Evolutionary conservation across 2,888 invertebrate genomes (phyloP).

Genomic region (Thera obeliscata): DNA sequence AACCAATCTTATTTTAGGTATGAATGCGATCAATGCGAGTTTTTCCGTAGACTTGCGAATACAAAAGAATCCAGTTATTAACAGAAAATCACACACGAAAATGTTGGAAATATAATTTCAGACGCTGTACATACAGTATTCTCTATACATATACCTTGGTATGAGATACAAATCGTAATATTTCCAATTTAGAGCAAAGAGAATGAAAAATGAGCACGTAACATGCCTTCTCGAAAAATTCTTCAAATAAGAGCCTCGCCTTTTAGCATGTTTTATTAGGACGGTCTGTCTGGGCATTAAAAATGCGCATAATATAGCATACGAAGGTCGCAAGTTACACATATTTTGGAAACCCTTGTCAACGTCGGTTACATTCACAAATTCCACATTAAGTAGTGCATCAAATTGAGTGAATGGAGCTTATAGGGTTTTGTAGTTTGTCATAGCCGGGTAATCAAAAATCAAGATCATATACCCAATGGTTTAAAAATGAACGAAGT

Average conservation of each 20-base stretch:
- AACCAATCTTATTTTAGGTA: too few relatives aligned
- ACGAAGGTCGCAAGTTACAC: constrained; percentile 49
- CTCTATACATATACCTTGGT: too few relatives aligned
- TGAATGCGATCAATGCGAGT: too few relatives aligned
- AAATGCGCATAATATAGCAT: constrained; percentile 45
- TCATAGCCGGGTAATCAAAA: too few relatives aligned
- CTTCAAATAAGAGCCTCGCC: constrained; percentile 27
- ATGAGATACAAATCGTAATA: constrained; percentile 30
- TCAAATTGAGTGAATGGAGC: constrained; percentile 12
- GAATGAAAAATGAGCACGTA: constrained; percentile 25
- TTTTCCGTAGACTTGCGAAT: too few relatives aligned
- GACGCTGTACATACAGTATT: constrained; percentile 10
- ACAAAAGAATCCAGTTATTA: too few relatives aligned
- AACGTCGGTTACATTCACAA: constrained; percentile 55
- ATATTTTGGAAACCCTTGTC: constrained; percentile 61
- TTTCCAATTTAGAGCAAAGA: constrained; percentile 22
- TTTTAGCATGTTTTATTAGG: constrained; percentile 40
- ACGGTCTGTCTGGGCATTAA: constrained; percentile 34
- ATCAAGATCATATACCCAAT: not conserved
- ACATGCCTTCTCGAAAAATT: constrained; percentile 31
- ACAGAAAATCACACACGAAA: constrained; percentile 23
- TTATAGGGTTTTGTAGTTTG: constrained; percentile 5
- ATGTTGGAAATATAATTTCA: constrained; percentile 24
- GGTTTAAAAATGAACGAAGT: not conserved
- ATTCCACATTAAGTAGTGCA: constrained; percentile 31